These are phyloP conservation scores for Myxocyprinus asiaticus DNA, from an alignment of 2,113 vertebrate genomes.

Conservation along the genomic window DNA sequence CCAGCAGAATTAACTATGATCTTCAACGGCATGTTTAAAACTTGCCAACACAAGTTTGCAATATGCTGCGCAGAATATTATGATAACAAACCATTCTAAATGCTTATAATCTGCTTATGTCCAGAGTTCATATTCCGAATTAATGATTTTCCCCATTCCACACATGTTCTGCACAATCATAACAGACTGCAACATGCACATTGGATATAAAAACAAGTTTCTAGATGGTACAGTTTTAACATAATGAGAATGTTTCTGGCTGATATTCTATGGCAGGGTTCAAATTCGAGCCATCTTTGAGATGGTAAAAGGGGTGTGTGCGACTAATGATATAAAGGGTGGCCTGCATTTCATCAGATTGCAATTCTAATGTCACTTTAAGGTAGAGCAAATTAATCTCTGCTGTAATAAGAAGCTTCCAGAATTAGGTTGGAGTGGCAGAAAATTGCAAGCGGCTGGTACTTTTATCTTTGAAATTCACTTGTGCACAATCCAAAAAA, in stretches of 20 bases:
- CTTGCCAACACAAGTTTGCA: constrained; percentile 95
- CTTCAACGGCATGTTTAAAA: constrained; percentile 89
- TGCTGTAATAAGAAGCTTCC: constrained; percentile 98
- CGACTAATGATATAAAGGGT: constrained; percentile 89
- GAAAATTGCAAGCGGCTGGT: constrained; percentile 94
- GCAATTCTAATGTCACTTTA: constrained; percentile 99
- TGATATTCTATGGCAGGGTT: background rate
- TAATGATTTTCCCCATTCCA: constrained; percentile 82
- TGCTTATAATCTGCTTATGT: constrained; percentile 99
- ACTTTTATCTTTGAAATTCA: constrained; percentile 99
- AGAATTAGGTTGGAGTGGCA: constrained; percentile 99
- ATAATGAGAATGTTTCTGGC: constrained; percentile 6
- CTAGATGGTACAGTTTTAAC: constrained; percentile 45
- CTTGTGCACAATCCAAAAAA: constrained; percentile 96
- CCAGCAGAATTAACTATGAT: constrained; percentile 99
- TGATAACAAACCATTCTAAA: constrained; percentile 99
- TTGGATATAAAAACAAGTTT: constrained; percentile 58
- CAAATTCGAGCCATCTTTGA: constrained; percentile 67
- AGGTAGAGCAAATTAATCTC: constrained; percentile 98
- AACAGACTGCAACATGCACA: constrained; percentile 62
- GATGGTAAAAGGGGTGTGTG: constrained; percentile 46
- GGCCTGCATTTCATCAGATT: constrained; percentile 95
- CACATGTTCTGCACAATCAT: constrained; percentile 59
- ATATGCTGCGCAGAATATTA: constrained; percentile 98
- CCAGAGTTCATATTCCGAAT: constrained; percentile 94